Percentiles rank a stretch among this genome's conserved stretches.
phyloP scores from a whole-genome alignment of 1,140 invertebrate species.

The Papilio aristodemus region DNA sequence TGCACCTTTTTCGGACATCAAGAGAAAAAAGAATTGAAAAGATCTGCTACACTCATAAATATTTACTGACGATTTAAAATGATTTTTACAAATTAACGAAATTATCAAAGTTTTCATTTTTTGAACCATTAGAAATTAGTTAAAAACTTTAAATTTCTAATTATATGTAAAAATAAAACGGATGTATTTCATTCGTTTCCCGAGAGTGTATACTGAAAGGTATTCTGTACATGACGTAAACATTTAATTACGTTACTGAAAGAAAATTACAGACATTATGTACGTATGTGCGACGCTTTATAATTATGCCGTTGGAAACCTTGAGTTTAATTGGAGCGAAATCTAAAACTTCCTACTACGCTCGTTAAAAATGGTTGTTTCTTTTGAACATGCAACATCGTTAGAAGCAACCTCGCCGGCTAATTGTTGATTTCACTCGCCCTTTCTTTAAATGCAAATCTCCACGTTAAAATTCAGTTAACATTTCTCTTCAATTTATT shows the following conservation, averaged over 20 bases:
- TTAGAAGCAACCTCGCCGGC: constrained; percentile 3
- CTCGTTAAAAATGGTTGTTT: constrained; percentile 15
- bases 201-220: not conserved
- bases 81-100: no score
- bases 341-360: constrained; percentile 19
- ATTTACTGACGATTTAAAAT: no score
- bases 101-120: no score
- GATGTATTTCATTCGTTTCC: no score
- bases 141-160: no score
- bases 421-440: constrained; percentile 21
- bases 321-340: constrained; percentile 14
- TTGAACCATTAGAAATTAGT: no score
- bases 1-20: no score
- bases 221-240: not conserved
- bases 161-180: no score
- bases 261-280: constrained; percentile 4
- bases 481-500: constrained; percentile 1
- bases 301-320: constrained; percentile 14
- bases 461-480: constrained; percentile 3
- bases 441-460: constrained; percentile 19
- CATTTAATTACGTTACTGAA: not conserved
- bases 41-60: no score
- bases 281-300: constrained; percentile 12
- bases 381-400: constrained; percentile 20
- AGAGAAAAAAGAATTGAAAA: no score